Percentiles rank a stretch among this genome's conserved stretches.
phyloP scores from a whole-genome alignment of 1,140 invertebrate species.

The Proales similis region DNA sequence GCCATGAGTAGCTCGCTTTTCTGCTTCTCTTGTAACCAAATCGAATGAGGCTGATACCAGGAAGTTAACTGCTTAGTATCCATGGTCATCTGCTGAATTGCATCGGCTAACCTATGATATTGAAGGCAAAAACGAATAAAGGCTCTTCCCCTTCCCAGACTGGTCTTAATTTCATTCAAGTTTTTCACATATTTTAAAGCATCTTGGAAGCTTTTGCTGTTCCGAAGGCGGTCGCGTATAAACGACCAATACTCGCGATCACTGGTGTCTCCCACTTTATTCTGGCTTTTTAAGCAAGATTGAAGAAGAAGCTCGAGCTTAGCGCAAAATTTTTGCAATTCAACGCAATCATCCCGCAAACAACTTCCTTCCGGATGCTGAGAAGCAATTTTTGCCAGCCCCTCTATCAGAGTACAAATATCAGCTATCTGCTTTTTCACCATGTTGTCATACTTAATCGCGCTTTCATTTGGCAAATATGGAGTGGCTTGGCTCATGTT shows the following conservation, averaged over 20 bases:
- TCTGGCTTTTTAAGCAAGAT: constrained; percentile 47
- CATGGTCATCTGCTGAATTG: constrained; percentile 50
- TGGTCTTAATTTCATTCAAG: constrained; percentile 53
- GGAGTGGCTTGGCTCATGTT: too few species aligned
- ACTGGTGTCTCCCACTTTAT: constrained; percentile 33
- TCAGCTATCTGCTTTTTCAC: too few species aligned
- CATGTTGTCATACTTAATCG: too few species aligned
- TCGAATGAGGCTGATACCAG: constrained; percentile 46
- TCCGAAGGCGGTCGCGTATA: constrained; percentile 48
- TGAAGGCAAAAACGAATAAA: constrained; percentile 54
- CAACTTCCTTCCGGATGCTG: too few species aligned
- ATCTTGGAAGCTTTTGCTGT: constrained; percentile 48
- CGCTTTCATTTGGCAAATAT: too few species aligned
- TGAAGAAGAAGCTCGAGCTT: constrained; percentile 52
- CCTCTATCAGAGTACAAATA: too few species aligned
- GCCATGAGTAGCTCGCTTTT: constrained; percentile 43
- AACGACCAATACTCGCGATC: constrained; percentile 51
- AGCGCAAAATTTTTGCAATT: constrained; percentile 51
- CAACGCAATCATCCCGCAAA: constrained; percentile 51
- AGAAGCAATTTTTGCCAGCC: too few species aligned
- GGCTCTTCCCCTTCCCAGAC: constrained; percentile 50
- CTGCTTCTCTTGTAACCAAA: constrained; percentile 45
- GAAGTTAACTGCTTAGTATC: constrained; percentile 46
- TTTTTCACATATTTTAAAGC: constrained; percentile 53
- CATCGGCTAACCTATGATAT: constrained; percentile 53